Conservation (phyloP, 1,140 invertebrate genomes). For the Cyphomyrmex costatus region DNA sequence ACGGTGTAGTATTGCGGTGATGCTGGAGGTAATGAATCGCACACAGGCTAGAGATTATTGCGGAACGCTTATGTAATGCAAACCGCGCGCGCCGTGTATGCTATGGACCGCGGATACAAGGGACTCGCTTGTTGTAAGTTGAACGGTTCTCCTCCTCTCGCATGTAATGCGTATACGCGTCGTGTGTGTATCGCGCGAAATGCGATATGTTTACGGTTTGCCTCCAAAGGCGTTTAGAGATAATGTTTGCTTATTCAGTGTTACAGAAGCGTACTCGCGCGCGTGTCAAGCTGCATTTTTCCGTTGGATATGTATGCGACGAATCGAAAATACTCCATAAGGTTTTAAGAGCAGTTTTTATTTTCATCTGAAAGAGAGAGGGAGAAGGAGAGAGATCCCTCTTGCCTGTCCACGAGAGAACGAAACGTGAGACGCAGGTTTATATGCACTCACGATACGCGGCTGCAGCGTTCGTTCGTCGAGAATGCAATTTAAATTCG, state of each 20-base stretch:
- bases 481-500: conserved; percentile 56
- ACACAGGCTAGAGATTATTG: conserved; percentile 60
- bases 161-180: conserved; percentile 49
- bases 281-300: conserved; percentile 10
- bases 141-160: conserved; percentile 34
- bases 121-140: conserved; percentile 54
- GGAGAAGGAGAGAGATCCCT: neutral
- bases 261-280: conserved; percentile 25
- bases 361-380: neutral
- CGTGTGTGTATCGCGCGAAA: conserved; percentile 58
- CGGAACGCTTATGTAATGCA: conserved; percentile 61
- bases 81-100: conserved; percentile 27
- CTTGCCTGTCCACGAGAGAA: neutral
- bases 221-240: conserved; percentile 49
- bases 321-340: neutral
- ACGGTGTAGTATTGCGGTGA: conserved; percentile 56
- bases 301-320: neutral
- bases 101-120: conserved; percentile 51
- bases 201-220: conserved; percentile 68
- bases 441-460: conserved; percentile 22
- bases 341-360: conserved; percentile 1
- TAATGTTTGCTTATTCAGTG: conserved; percentile 68
- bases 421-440: conserved; percentile 31
- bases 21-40: conserved; percentile 62
- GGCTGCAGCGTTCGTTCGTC: neutral